These are phyloP conservation scores for Zoanthus sociatus DNA, from an alignment of 92 coral and sea anemone genomes.

Conservation along the genomic window DNA sequence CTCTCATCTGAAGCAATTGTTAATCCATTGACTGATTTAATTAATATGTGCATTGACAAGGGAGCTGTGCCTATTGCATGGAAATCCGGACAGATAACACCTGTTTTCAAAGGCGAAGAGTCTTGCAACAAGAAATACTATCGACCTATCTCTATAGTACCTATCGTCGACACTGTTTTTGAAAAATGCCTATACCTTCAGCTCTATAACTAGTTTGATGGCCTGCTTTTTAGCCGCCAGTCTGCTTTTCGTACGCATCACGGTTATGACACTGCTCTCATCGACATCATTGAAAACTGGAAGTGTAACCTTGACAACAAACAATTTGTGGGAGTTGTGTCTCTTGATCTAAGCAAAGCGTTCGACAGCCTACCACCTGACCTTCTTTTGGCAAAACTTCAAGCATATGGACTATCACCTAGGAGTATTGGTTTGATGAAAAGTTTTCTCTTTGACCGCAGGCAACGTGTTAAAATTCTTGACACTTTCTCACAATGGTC, in stretches of 20 bases:
- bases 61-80: background rate
- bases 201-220: constrained; percentile 26
- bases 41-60: background rate
- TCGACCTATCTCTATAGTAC: constrained; percentile 7
- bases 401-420: too few species aligned
- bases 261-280: constrained; percentile 29
- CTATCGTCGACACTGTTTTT: background rate
- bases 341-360: background rate
- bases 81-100: constrained; percentile 27
- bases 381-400: too few species aligned
- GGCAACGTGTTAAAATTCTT: too few species aligned
- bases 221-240: constrained; percentile 2
- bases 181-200: constrained; percentile 36
- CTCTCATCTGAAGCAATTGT: background rate
- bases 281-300: constrained; percentile 32
- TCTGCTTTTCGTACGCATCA: constrained; percentile 34
- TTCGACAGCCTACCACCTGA: too few species aligned
- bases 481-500: too few species aligned
- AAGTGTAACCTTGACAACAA: constrained; percentile 26
- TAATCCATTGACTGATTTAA: constrained; percentile 16
- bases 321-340: constrained; percentile 11
- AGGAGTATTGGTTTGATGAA: too few species aligned
- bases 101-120: background rate
- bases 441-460: too few species aligned
- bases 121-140: background rate